Conservation (phyloP, 1,140 invertebrate genomes). For the Panagrolaimus sp. region DNA sequence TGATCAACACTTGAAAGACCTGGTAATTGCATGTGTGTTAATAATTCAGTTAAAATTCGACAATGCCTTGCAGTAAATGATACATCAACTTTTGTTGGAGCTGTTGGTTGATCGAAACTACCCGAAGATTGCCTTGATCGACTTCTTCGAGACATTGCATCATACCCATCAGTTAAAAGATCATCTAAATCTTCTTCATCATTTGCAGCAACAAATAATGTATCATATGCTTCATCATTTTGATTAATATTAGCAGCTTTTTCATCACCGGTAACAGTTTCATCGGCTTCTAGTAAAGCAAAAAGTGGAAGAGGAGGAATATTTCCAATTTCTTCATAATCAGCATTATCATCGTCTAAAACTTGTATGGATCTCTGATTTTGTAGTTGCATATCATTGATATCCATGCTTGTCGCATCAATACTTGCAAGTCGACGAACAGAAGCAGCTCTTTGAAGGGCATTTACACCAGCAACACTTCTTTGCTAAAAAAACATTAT, state of each 20-base stretch:
- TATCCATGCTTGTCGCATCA: slow-evolving; percentile 75
- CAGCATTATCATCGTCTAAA: slow-evolving; percentile 61
- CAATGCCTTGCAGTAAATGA: slow-evolving; percentile 59
- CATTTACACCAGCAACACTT: slow-evolving; percentile 18
- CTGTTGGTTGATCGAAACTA: slow-evolving; percentile 28
- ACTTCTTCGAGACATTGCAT: slow-evolving; percentile 28
- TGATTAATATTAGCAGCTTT: slow-evolving; percentile 18
- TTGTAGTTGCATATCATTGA: slow-evolving; percentile 77
- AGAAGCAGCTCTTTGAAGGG: slow-evolving; percentile 36
- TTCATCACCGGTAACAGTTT: slow-evolving; percentile 57
- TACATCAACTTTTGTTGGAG: slow-evolving; percentile 35
- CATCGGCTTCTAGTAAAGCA: slow-evolving; percentile 85
- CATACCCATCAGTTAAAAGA: slow-evolving; percentile 45
- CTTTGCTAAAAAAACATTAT: slow-evolving; percentile 22
- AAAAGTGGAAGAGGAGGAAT: slow-evolving; percentile 92
- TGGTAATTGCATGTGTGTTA: slow-evolving; percentile 91
- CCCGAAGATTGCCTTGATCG: slow-evolving; percentile 36
- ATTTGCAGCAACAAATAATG: slow-evolving; percentile 47
- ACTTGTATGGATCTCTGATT: slow-evolving; percentile 55
- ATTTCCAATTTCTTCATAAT: slow-evolving; percentile 90
- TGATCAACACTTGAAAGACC: slow-evolving; percentile 91
- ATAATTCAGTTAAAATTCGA: slow-evolving; percentile 70
- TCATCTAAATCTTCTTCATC: slow-evolving; percentile 69
- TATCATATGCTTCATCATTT: slow-evolving; percentile 54
- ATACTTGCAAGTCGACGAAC: slow-evolving; percentile 44